phyloP scores from a whole-genome alignment of 92 coral and sea anemone genomes.

The Chrysogorgia sp. region DNA sequence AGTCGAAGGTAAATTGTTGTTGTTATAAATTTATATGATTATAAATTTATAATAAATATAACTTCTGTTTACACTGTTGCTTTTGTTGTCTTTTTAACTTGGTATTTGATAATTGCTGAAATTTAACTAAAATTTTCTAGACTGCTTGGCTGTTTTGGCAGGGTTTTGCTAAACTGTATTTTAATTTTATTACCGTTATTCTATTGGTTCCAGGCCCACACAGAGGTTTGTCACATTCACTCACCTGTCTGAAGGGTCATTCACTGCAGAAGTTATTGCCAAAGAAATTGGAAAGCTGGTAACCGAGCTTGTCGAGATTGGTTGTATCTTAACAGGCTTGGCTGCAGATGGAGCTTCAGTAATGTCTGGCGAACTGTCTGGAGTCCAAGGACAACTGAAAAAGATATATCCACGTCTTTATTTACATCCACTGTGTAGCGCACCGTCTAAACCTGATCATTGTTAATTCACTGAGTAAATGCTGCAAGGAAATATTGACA shows the following conservation, averaged over 20 bases:
- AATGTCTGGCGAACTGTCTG: no score
- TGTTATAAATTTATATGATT: slow-evolving; percentile 10
- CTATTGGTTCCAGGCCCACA: slow-evolving; percentile 31
- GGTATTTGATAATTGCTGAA: no score
- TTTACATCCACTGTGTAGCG: slow-evolving; percentile 22
- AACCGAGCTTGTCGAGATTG: slow-evolving; percentile 1
- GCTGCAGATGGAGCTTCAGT: slow-evolving; percentile 29
- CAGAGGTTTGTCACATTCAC: slow-evolving; percentile 6
- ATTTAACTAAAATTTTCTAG: no score
- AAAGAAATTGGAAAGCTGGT: slow-evolving; percentile 18
- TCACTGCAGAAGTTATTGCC: slow-evolving; percentile 15
- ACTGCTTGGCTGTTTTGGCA: slow-evolving; percentile 17
- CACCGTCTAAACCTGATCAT: slow-evolving; percentile 18
- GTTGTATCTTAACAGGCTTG: slow-evolving; percentile 4
- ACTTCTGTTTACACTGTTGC: slow-evolving; percentile 15
- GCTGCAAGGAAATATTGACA: slow-evolving; percentile 9
- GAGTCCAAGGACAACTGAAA: slow-evolving; percentile 12
- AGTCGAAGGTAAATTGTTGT: slow-evolving; percentile 8
- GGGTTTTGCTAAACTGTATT: slow-evolving; percentile 9
- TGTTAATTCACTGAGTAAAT: slow-evolving; percentile 5
- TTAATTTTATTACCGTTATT: neutral
- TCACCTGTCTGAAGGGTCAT: slow-evolving; percentile 22
- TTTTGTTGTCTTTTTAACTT: no score
- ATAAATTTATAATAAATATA: slow-evolving; percentile 3
- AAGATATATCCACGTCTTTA: slow-evolving; percentile 17